Percentiles rank a stretch among this genome's conserved stretches.
Conservation (phyloP, 2,113 vertebrate species). For the Symphodus melops region DNA sequence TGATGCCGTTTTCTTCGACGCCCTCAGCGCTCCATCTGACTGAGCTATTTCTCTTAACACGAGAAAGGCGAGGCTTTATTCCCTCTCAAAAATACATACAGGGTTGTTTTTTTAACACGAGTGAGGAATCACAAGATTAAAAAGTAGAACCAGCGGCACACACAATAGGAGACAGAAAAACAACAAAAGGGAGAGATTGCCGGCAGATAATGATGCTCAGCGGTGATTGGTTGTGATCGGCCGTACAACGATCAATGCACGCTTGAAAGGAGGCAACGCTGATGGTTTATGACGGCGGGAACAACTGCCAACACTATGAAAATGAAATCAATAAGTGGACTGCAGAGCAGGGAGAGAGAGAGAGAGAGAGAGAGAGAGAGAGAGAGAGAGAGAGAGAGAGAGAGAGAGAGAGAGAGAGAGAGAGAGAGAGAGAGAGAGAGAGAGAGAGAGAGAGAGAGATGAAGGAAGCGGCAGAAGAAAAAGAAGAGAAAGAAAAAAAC, state of each 20-base stretch:
- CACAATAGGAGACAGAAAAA: slow-evolving; percentile 49
- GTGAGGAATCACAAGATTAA: slow-evolving; percentile 33
- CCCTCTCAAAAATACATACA: slow-evolving; percentile 26
- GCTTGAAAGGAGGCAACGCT: slow-evolving; percentile 62
- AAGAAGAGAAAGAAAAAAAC: slow-evolving; percentile 32
- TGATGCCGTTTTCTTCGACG: slow-evolving; percentile 12
- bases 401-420: slow-evolving; percentile 45
- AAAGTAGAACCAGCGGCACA: slow-evolving; percentile 45
- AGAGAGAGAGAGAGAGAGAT: slow-evolving; percentile 40
- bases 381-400: slow-evolving; percentile 45
- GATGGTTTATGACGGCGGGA: slow-evolving; percentile 66
- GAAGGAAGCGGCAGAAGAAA: slow-evolving; percentile 10
- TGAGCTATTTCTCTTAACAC: slow-evolving; percentile 19
- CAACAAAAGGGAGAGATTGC: slow-evolving; percentile 54
- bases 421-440: slow-evolving; percentile 40
- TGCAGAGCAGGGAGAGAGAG: slow-evolving; percentile 30
- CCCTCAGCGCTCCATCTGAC: not conserved
- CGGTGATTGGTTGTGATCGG: slow-evolving; percentile 67
- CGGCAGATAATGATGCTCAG: slow-evolving; percentile 59
- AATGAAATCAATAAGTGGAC: slow-evolving; percentile 75
- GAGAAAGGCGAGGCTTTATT: slow-evolving; percentile 1
- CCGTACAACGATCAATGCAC: slow-evolving; percentile 63
- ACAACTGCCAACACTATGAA: slow-evolving; percentile 70
- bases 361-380: slow-evolving; percentile 40
- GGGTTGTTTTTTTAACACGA: slow-evolving; percentile 22